phyloP scores from a whole-genome alignment of 2,113 vertebrate genomes.

The Trematocara variabile region DNA sequence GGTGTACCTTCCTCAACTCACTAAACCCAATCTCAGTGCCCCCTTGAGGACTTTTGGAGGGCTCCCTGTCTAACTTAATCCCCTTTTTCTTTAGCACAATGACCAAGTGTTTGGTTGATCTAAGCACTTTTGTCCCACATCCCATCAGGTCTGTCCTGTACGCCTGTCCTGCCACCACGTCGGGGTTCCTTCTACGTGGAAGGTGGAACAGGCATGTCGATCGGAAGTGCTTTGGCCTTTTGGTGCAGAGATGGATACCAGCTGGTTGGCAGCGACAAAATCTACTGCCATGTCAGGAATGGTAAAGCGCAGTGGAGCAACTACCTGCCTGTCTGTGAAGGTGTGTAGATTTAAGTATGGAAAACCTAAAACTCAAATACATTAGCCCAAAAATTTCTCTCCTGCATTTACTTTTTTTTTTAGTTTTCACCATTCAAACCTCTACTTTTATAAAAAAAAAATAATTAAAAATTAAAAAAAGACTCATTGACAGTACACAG shows the following conservation, averaged over 20 bases:
- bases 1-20: neutral
- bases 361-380: neutral
- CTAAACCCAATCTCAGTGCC: neutral
- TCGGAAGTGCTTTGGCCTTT: conserved; percentile 69
- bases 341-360: conserved; percentile 8
- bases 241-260: conserved; percentile 78
- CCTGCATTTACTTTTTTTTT: neutral
- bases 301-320: conserved; percentile 71
- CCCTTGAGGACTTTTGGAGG: neutral
- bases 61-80: neutral
- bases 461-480: neutral
- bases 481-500: neutral
- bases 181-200: conserved; percentile 74
- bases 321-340: conserved; percentile 73
- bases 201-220: conserved; percentile 53
- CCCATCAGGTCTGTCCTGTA: conserved; percentile 61
- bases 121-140: neutral
- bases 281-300: conserved; percentile 55
- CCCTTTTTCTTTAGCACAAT: neutral
- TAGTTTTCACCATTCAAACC: neutral
- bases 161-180: conserved; percentile 60
- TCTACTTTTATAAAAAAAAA: neutral
- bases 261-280: conserved; percentile 74
- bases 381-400: neutral
- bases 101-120: neutral